Evolutionary conservation across 2,888 invertebrate species (phyloP).

Genomic region (Molanna angustata): DNA sequence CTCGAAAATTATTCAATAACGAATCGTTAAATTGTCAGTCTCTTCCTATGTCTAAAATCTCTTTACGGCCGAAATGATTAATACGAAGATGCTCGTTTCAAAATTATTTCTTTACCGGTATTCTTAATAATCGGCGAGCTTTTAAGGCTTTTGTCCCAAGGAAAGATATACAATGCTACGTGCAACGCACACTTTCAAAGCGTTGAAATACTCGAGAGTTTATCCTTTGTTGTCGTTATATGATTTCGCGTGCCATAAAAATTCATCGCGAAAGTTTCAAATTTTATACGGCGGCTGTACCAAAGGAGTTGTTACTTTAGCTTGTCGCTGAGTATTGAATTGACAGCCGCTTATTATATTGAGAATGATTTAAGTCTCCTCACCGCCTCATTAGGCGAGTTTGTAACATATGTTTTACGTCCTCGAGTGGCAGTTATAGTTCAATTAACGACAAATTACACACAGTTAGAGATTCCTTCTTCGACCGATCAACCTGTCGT

Average conservation of each 20-base stretch:
- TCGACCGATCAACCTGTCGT: conserved; percentile 10
- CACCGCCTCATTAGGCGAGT: conserved; percentile 25
- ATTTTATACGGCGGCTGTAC: conserved; percentile 1
- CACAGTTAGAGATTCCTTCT: conserved; percentile 30
- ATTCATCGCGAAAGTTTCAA: conserved; percentile 2
- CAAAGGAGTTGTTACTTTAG: too few relatives aligned
- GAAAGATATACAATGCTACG: too few relatives aligned
- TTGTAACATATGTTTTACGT: conserved; percentile 27
- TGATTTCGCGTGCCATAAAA: conserved; percentile 9
- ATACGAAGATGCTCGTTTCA: conserved; percentile 1
- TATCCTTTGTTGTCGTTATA: conserved; percentile 11
- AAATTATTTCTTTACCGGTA: conserved; percentile 5
- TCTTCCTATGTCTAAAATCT: neutral
- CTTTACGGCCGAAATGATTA: neutral
- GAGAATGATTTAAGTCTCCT: conserved; percentile 9
- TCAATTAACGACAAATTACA: conserved; percentile 33
- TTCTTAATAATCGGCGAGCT: conserved; percentile 12
- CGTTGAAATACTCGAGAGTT: neutral
- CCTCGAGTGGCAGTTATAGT: conserved; percentile 29
- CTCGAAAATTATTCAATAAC: neutral
- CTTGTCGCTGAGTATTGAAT: neutral
- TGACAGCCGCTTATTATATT: conserved; percentile 13
- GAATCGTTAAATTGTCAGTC: neutral
- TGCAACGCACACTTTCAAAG: neutral
- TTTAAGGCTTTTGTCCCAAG: conserved; percentile 9